Base-by-base conservation (phyloP, 1,140 invertebrate genomes). In the Drosophila rhopaloa region DNA sequence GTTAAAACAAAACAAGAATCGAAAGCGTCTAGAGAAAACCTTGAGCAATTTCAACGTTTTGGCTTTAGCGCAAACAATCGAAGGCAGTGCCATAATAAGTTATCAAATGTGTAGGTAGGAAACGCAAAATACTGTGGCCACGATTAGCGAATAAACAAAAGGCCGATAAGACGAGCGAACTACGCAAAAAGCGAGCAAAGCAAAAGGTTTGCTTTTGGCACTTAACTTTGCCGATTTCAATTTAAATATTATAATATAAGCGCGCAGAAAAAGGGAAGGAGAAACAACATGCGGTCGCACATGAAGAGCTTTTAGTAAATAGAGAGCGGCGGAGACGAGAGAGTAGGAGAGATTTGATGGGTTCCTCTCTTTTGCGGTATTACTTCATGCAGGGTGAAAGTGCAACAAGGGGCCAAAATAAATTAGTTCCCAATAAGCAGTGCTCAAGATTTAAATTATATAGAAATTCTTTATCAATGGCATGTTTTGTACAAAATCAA, bases 1-100 rank as follows among this genome's bases (percentile, higher is more conserved):
- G 9, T 32, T 50, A 73, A 89, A 75, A 77, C 76, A 77, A 84
- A 84, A 75, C 73, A 84, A 78, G 58, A 83, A 84, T 67, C 60
- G 29, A 67, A 73, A 61, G 24, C 60, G 14, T 43, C 62, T 58
- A 37, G 13, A 76, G 50, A 51, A 37, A 73, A 76, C 80, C 84
- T 83, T 83, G 72, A 67, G 60, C 53, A 54, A 24, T 63, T 70
- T 73, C 29, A 41, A 41, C 43, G 29, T 68, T 60, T 32, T 51
- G 24, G 38, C 14, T 51, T 19, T 8, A 48, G 47, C 50, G 62
- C 68, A 55, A 62, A 61, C 48, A 58, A 44, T 65, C 43, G 44
- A 70, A 41, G 27, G n/a, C 61, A 62, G 43, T 68, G 46, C 38
- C 74, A 74, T 76, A 81, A 85, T 71, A 44, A 81, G 59, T 84